A percentile compares a stretch with the other conserved stretches of the same genome.
phyloP scores from a whole-genome alignment of 2,888 invertebrate species.

The Eremobia ochroleuca region DNA sequence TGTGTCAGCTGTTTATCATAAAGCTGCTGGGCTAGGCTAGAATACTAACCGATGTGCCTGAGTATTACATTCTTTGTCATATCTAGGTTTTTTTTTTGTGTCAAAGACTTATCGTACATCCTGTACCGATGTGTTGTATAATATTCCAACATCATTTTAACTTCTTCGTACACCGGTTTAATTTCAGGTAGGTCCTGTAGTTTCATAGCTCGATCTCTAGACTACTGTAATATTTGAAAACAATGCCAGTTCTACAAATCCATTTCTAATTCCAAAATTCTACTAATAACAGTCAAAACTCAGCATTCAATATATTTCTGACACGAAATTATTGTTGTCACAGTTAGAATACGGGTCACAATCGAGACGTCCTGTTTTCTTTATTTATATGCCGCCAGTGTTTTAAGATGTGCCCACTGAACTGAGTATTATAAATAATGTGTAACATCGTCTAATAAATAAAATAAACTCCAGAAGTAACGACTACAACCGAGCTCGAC shows the following conservation, averaged over 20 bases:
- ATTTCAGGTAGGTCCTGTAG: neutral
- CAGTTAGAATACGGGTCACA: slow-evolving; percentile 42
- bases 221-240: slow-evolving; percentile 12
- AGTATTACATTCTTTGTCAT: slow-evolving; percentile 20
- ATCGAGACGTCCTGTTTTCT: slow-evolving; percentile 39
- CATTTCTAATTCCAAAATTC: slow-evolving; percentile 33
- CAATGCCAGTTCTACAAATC: slow-evolving; percentile 17
- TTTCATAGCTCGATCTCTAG: neutral
- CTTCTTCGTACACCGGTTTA: neutral
- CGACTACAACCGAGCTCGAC: slow-evolving; percentile 30
- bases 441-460: slow-evolving; percentile 47
- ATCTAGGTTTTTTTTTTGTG: neutral
- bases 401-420: slow-evolving; percentile 29
- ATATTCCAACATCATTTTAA: slow-evolving; percentile 4
- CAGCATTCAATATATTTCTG: slow-evolving; percentile 41
- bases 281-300: slow-evolving; percentile 44
- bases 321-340: slow-evolving; percentile 47
- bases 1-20: slow-evolving; percentile 60
- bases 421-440: slow-evolving; percentile 45
- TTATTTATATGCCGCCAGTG: slow-evolving; percentile 40
- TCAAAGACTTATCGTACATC: neutral
- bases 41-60: slow-evolving; percentile 37
- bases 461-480: slow-evolving; percentile 49
- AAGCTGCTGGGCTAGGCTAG: slow-evolving; percentile 42
- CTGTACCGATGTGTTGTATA: neutral